These are phyloP conservation scores for Plecotus auritus DNA, from an alignment of 2,113 vertebrate genomes.

Conservation along the genomic window DNA sequence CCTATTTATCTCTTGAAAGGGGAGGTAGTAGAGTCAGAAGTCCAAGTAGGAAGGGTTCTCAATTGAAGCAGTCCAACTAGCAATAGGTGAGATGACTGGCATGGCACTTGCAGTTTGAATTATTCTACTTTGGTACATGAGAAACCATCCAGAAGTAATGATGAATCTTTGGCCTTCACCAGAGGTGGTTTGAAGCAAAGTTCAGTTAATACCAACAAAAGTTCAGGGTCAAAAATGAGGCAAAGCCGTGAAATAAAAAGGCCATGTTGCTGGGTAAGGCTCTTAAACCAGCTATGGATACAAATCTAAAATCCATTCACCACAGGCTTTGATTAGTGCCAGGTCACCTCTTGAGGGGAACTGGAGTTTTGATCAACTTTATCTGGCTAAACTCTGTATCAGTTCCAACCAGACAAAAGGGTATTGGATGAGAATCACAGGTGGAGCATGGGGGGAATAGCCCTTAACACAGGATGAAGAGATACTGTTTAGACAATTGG, in stretches of 20 bases:
- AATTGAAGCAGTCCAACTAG: neutral
- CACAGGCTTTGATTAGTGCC: neutral
- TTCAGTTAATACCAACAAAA: neutral
- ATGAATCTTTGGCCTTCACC: neutral
- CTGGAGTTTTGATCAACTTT: neutral
- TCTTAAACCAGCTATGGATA: neutral
- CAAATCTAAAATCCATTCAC: neutral
- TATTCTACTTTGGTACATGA: neutral
- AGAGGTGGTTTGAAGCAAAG: neutral
- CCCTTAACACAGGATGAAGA: neutral
- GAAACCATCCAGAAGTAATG: neutral
- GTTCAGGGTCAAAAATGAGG: neutral
- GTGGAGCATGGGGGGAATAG: neutral
- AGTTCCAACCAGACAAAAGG: neutral
- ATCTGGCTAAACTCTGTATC: neutral
- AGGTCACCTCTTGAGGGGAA: neutral
- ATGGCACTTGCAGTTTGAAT: neutral
- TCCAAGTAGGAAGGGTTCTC: neutral
- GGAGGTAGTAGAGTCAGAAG: neutral
- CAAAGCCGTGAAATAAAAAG: neutral
- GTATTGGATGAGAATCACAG: neutral
- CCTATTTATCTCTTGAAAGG: neutral
- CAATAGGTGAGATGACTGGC: neutral
- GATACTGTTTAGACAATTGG: neutral
- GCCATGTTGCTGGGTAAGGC: neutral